Evolutionary conservation across 2,888 invertebrate genomes (phyloP), one percentile per base, ranked within the genome.

Genomic region (Caenorhabditis japonica): DNA sequence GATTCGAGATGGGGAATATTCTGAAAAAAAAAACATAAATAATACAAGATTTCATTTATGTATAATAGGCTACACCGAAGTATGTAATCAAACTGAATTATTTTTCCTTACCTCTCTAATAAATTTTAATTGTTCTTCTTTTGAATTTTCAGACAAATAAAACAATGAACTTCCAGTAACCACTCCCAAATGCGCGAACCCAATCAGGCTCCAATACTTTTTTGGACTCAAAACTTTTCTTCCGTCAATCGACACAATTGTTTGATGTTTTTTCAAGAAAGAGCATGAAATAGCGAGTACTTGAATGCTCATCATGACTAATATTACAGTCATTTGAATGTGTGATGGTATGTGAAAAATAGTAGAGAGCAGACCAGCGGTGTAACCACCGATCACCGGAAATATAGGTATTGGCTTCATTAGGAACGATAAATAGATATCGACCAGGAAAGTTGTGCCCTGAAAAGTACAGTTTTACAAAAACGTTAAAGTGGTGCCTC

Each of bases 361-460:
- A 1, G 10, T 23, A 3, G 8, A 19, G 2, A 43, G 23, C 7
- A 23, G 3, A 3, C 43, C 43, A 43, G 23, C 19, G 4, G 21
- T 21, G 23, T 43, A 43, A 13, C 43, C 43, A 12, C 43, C 43
- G 13, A 43, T 23, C 13, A 43, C 12, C 4, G 43, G 23, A 13
- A 21, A 43, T 4, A 43, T 19, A 5, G 43, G 43, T 17, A 43
- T 23, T 17, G 43, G 43, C 19, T 43, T 19, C 43, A 43, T 43
- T 21, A 43, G 13, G 43, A 43, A 43, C 3, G 43, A 23, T 1
- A 43, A 13, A 19, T 19, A 23, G 2, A 43, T 2, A 13, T 43
- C 43, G 23, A 23, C 23, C 7, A 19, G 21, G 8, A 23, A 5
- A 23, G 21, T 21, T 13, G 3, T 19, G 8, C 19, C 13, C 43